Evolutionary conservation across 2,888 invertebrate species (phyloP).

Genomic region (Scaptomyza reducta): DNA sequence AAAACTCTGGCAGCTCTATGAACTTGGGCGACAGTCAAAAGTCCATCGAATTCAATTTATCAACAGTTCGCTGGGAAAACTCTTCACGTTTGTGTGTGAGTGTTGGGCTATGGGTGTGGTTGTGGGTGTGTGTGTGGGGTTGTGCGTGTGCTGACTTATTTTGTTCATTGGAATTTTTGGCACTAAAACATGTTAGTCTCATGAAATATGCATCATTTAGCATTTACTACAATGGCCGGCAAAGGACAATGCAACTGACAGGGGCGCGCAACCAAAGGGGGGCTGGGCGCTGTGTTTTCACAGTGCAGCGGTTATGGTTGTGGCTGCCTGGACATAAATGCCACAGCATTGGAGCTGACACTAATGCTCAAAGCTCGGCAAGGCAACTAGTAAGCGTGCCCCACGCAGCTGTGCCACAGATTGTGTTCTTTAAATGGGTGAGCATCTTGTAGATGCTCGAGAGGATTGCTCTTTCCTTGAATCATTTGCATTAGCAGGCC

Average conservation of each 20-base stretch:
- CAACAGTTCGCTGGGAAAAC: constrained; percentile 21
- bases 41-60: constrained; percentile 61
- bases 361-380: constrained; percentile 73
- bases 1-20: constrained; percentile 23
- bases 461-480: not conserved
- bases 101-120: not conserved
- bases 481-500: not conserved
- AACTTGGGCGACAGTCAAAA: constrained; percentile 16
- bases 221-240: constrained; percentile 44
- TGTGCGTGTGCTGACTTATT: constrained; percentile 42
- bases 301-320: constrained; percentile 20
- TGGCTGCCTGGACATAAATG: constrained; percentile 50
- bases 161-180: constrained; percentile 49
- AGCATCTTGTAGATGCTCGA: constrained; percentile 13
- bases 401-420: constrained; percentile 27
- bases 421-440: constrained; percentile 4
- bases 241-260: constrained; percentile 58
- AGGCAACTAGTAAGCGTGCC: constrained; percentile 71
- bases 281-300: too few relatives aligned
- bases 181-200: constrained; percentile 46
- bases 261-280: not conserved
- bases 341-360: constrained; percentile 70
- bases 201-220: constrained; percentile 76
- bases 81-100: too few relatives aligned
- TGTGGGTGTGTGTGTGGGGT: not conserved